Percentiles rank a stretch among this genome's conserved stretches.
Evolutionary conservation across 2,113 vertebrate species (phyloP).

Genomic region (Emydocephalus ijimae): DNA sequence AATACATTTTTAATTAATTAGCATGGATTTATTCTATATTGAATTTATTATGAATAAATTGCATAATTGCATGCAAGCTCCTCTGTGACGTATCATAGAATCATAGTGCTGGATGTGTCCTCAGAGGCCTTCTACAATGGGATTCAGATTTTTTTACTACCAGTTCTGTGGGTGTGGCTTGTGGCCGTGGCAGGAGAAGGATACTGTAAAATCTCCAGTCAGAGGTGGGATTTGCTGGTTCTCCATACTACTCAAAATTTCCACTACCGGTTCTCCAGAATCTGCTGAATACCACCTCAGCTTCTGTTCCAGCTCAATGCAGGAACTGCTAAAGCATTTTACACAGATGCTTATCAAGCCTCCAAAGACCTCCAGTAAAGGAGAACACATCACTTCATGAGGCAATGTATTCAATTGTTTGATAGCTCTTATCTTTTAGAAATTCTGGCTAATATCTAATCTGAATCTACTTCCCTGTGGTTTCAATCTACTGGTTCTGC

Average conservation of each 20-base stretch:
- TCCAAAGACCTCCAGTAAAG: not conserved
- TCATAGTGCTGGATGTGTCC: not conserved
- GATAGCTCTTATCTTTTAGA: not conserved
- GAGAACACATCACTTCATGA: not conserved
- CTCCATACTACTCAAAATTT: no score
- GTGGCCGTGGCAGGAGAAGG: no score
- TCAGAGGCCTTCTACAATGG: not conserved
- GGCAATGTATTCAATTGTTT: not conserved
- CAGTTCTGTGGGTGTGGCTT: no score
- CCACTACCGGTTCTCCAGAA: no score
- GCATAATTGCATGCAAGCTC: slow-evolving; percentile 1
- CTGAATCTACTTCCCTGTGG: not conserved
- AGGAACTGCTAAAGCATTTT: not conserved
- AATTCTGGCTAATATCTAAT: not conserved
- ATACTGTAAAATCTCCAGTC: no score
- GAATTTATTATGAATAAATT: not conserved
- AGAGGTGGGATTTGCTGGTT: no score
- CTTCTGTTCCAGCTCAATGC: not conserved
- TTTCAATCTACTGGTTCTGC: not conserved
- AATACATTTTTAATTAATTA: not conserved
- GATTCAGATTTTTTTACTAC: no score
- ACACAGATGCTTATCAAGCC: not conserved
- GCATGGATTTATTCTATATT: not conserved
- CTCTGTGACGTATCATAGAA: not conserved
- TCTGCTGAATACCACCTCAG: no score